Percentiles rank a stretch among this genome's conserved stretches.
These are phyloP conservation scores for Mesembrinibis cayennensis DNA, from an alignment of 2,113 vertebrate species.

Conservation along the genomic window DNA sequence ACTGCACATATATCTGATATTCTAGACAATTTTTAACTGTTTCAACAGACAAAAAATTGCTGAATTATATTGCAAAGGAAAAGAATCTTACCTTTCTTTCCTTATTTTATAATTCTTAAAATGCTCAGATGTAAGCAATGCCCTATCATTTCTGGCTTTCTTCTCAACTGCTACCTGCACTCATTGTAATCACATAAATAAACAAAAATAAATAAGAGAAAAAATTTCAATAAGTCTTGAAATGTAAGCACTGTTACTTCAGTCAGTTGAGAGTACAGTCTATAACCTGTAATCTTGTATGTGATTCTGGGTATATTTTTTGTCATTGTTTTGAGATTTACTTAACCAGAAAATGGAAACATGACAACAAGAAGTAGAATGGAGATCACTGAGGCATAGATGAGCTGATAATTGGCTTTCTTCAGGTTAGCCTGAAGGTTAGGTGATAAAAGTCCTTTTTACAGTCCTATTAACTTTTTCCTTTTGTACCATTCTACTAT, in stretches of 20 bases:
- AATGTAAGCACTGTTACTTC: constrained; percentile 43
- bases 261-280: constrained; percentile 29
- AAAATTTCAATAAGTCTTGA: constrained; percentile 25
- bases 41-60: background rate
- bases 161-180: background rate
- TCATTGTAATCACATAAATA: constrained; percentile 17
- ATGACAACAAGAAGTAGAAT: constrained; percentile 41
- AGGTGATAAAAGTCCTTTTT: constrained; percentile 47
- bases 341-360: constrained; percentile 68
- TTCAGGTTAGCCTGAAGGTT: constrained; percentile 63
- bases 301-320: constrained; percentile 58
- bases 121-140: constrained; percentile 17
- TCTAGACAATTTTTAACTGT: background rate
- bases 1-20: background rate
- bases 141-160: constrained; percentile 7
- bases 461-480: constrained; percentile 22
- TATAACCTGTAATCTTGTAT: constrained; percentile 35
- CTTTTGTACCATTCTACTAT: constrained; percentile 52
- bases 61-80: constrained; percentile 31
- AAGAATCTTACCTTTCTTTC: background rate
- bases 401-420: constrained; percentile 61
- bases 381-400: constrained; percentile 56
- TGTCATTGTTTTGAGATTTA: constrained; percentile 64
- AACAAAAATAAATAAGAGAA: constrained; percentile 10
- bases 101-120: constrained; percentile 41